Evolutionary conservation across 1,140 invertebrate genomes (phyloP).

Genomic region (Portunus trituberculatus): DNA sequence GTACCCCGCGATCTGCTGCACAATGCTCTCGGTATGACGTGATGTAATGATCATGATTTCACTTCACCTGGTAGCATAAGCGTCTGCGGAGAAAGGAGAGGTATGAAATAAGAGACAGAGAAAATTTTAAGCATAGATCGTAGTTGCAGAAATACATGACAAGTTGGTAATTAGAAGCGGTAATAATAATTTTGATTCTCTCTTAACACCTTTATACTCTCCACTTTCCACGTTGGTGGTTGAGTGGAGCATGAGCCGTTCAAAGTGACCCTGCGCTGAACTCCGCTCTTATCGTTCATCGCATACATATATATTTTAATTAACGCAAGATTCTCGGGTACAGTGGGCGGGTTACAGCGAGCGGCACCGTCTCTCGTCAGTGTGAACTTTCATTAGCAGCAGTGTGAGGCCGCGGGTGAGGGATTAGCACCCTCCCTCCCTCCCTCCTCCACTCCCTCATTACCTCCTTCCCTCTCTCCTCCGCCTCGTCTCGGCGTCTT

Average conservation of each 20-base stretch:
- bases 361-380: not conserved
- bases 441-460: not conserved
- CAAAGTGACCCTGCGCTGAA: not conserved
- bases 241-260: not conserved
- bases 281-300: not conserved
- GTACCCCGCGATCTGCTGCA: not conserved
- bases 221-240: too few relatives aligned
- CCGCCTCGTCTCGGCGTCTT: constrained; percentile 11
- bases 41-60: too few relatives aligned
- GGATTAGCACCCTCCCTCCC: not conserved
- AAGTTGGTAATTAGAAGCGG: too few relatives aligned
- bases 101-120: too few relatives aligned
- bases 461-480: not conserved
- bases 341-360: not conserved
- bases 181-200: too few relatives aligned
- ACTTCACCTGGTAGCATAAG: too few relatives aligned
- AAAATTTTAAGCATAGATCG: too few relatives aligned
- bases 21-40: not conserved
- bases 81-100: too few relatives aligned
- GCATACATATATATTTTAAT: not conserved
- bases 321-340: not conserved
- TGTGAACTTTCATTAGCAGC: constrained; percentile 1
- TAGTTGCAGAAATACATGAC: too few relatives aligned
- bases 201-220: too few relatives aligned
- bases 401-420: not conserved